Evolutionary conservation across 2,888 invertebrate genomes (phyloP), one percentile per base, ranked within the genome.

Genomic region (Eudemis profundana): DNA sequence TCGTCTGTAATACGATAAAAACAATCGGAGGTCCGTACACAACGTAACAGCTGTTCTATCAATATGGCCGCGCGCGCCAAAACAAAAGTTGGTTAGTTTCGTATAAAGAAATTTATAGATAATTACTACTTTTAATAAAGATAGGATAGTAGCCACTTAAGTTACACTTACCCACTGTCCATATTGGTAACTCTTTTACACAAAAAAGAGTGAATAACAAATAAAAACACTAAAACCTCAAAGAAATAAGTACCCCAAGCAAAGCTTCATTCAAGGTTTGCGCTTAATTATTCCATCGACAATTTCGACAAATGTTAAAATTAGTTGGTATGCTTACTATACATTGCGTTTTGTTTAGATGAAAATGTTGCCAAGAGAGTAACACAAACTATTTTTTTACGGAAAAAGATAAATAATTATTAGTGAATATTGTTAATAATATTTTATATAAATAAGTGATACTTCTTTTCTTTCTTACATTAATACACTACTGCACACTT

Each of bases 31-130:
- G 72, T 80, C 78, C 73, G 79, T 76, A 84, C 70, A 61, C 68
- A 77, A 78, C 78, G 75, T 75, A 87, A 90, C 91, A 91, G 91
- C 91, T 92, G 91, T 92, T 92, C 81, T 72, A 77, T 79, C 83
- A 90, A 90, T 78, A 91, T 90, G 90, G 90, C 90, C 79, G 85
- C 85, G 81, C 86, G 89, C 91, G 90, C 87, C 86, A 90, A 90
- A 89, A 86, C 82, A 81, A 83, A 87, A 86, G 74, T 79, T 76
- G 59, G 68, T 68, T 68, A 42, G 61, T 66, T 70, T 49, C 21
- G 38, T 36, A 61, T 54, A 19, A 21, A 19, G 40, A 42, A 23
- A 23, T 54, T 21, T 21, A 47, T 47, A 12, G 49, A 60, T 1
- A 49, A 49, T 50, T 14, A 47, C 7, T 59, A 50, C 29, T 65